Evolutionary conservation across 2,888 invertebrate genomes (phyloP).

Genomic region (Amiota minor): DNA sequence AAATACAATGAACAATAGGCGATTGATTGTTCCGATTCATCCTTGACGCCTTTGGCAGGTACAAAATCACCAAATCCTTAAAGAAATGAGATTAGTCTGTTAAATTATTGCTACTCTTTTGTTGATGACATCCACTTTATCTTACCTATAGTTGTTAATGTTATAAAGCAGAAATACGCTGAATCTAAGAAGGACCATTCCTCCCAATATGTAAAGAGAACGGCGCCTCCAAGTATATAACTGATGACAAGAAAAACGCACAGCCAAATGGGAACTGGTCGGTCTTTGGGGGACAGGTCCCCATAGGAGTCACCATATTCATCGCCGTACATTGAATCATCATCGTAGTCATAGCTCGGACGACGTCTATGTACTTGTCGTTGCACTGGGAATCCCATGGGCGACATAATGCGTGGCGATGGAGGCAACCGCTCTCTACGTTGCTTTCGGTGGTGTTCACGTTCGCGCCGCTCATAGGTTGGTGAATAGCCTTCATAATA

Average conservation of each 20-base stretch:
- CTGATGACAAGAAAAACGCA: constrained; percentile 91
- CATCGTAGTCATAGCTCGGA: constrained; percentile 76
- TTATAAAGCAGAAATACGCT: constrained; percentile 95
- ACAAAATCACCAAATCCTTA: constrained; percentile 90
- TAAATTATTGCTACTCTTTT: background rate
- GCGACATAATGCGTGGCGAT: constrained; percentile 80
- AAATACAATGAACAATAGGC: constrained; percentile 93
- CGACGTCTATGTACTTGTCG: constrained; percentile 75
- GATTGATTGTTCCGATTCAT: constrained; percentile 75
- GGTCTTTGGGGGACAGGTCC: constrained; percentile 72
- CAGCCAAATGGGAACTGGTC: constrained; percentile 90
- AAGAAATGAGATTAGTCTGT: constrained; percentile 23
- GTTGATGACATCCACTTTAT: background rate
- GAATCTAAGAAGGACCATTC: constrained; percentile 89
- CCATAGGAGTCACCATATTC: constrained; percentile 74
- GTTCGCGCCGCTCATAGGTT: constrained; percentile 37
- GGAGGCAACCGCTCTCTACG: constrained; percentile 68
- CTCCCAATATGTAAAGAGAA: constrained; percentile 89
- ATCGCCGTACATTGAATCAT: constrained; percentile 78
- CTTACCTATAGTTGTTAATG: constrained; percentile 88
- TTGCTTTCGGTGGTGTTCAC: constrained; percentile 34
- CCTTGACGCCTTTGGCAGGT: constrained; percentile 80
- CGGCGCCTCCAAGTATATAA: constrained; percentile 91
- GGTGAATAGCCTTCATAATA: constrained; percentile 60
- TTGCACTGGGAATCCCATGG: constrained; percentile 79